Conservation (phyloP, 2,113 vertebrate genomes). For the Anolis sagrei region DNA sequence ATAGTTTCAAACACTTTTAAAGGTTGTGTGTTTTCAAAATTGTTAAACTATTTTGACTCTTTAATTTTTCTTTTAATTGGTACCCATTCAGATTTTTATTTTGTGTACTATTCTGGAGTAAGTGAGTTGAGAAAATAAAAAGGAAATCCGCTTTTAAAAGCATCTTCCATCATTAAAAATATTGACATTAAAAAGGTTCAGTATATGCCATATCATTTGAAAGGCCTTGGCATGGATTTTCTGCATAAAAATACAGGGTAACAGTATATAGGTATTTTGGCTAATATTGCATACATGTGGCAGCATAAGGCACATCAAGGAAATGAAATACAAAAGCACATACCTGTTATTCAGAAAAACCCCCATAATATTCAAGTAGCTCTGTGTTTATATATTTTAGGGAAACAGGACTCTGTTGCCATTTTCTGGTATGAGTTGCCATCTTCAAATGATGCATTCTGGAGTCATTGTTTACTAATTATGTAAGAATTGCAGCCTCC, state of each 20-base stretch:
- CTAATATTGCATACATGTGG: constrained; percentile 63
- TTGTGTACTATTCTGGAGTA: constrained; percentile 60
- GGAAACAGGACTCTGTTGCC: not conserved
- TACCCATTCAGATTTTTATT: constrained; percentile 42
- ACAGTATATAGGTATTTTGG: constrained; percentile 56
- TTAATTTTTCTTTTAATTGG: too few relatives aligned
- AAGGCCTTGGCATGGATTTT: constrained; percentile 66
- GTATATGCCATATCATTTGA: constrained; percentile 68
- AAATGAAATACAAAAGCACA: constrained; percentile 71
- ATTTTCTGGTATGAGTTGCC: not conserved
- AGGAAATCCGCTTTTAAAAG: constrained; percentile 37
- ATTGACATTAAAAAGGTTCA: constrained; percentile 67
- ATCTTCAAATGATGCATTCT: not conserved
- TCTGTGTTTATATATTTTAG: constrained; percentile 60
- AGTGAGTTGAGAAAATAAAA: constrained; percentile 40
- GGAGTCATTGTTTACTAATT: not conserved
- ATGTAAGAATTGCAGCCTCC: constrained; percentile 5
- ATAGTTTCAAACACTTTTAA: too few relatives aligned
- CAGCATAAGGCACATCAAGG: constrained; percentile 73
- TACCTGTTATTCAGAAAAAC: constrained; percentile 62
- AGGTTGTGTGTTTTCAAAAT: too few relatives aligned
- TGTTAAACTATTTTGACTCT: too few relatives aligned
- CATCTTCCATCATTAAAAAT: too few relatives aligned
- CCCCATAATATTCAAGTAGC: constrained; percentile 71
- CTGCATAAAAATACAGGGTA: constrained; percentile 72